phyloP scores from a whole-genome alignment of 1,140 invertebrate genomes.

The Steinernema khuongi region DNA sequence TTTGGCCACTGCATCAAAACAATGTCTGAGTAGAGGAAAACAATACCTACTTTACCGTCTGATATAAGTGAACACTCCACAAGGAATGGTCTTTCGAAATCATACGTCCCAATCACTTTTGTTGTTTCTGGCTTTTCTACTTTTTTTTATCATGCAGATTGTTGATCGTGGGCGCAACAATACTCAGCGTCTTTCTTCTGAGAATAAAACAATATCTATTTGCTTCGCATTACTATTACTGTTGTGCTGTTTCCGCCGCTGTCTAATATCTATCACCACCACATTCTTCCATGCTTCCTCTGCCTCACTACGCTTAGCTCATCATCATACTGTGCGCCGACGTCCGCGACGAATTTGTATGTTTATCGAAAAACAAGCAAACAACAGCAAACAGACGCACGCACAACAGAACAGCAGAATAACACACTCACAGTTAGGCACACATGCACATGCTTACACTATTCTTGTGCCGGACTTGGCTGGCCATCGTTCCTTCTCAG shows the following conservation, averaged over 20 bases:
- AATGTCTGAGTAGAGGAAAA: too few species aligned
- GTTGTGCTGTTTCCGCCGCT: background rate
- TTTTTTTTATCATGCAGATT: background rate
- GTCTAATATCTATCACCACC: background rate
- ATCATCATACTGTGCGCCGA: background rate
- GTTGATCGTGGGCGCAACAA: too few species aligned
- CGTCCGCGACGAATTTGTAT: background rate
- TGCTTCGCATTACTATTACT: background rate
- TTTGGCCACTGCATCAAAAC: too few species aligned
- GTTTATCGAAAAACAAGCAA: slow-evolving; percentile 14
- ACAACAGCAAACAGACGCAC: background rate
- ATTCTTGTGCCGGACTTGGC: background rate
- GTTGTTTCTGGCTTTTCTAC: background rate
- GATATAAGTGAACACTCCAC: too few species aligned
- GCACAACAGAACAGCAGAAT: background rate
- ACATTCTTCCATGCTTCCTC: background rate
- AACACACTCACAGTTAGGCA: background rate
- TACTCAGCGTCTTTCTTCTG: too few species aligned
- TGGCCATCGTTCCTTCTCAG: too few species aligned
- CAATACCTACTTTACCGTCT: too few species aligned
- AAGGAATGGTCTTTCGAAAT: too few species aligned
- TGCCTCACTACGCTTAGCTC: background rate
- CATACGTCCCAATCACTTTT: too few species aligned
- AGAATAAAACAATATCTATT: background rate
- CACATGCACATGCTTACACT: background rate